Base-by-base conservation (phyloP, 2,888 invertebrate species). In the Diogma glabrata region DNA sequence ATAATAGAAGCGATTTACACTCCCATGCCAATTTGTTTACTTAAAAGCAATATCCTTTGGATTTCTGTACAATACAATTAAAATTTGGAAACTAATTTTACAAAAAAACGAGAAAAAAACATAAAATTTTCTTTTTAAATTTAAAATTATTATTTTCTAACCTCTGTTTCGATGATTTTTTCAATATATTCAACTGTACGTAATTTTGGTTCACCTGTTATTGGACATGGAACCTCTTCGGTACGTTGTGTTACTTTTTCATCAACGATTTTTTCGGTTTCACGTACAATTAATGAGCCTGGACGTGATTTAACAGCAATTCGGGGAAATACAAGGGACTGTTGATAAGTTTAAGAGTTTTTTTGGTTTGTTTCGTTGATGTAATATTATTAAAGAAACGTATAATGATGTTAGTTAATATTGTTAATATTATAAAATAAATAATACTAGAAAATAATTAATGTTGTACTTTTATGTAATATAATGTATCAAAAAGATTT, bases 81-180 rank as follows among this genome's bases (percentile, higher is more conserved):
- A n/a, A n/a, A n/a, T n/a, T n/a, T n/a, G n/a, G n/a, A n/a, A n/a
- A n/a, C n/a, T n/a, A n/a, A n/a, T n/a, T n/a, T n/a, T n/a, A n/a
- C n/a, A n/a, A n/a, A 5, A 20, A 40, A 40, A 20, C 40, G 22
- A 40, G 17, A 14, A 36, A 36, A 17, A 17, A 36, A 36, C 10
- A 40, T 20, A 40, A 40, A 40, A n/a, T 12, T 40, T 40, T 40
- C 19, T 40, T 40, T 9, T 12, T 8, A n/a, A n/a, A n/a, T n/a
- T n/a, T n/a, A 40, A 28, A 40, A 40, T 40, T 19, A 40, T 8
- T 40, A 40, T 40, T 40, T 53, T 57, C 67, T 67, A 89, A 91
- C 91, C 91, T 91, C 91, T 79, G 86, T 89, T 76, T 91, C 91
- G 76, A 91, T 89, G 75, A 89, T 82, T 79, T 90, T 91, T 79